Evolutionary conservation across 2,113 vertebrate genomes (phyloP).

Genomic region (Odocoileus virginianus): DNA sequence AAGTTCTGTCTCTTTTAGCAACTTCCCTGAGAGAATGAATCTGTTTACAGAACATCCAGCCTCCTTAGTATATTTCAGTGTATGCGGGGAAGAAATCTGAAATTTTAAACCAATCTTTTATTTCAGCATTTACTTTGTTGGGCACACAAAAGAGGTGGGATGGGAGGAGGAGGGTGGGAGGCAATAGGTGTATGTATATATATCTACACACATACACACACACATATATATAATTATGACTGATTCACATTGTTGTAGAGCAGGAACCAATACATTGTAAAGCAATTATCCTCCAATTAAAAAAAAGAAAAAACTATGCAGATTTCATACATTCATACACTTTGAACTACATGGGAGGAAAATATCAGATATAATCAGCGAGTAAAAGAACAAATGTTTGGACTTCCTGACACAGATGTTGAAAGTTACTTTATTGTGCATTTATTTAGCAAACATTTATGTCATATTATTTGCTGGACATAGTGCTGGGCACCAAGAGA

Average conservation of each 20-base stretch:
- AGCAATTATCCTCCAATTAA: background rate
- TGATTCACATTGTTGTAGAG: background rate
- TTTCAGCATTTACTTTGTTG: background rate
- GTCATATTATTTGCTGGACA: background rate
- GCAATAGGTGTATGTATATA: background rate
- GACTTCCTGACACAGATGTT: background rate
- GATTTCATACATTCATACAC: background rate
- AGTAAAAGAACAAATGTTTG: background rate
- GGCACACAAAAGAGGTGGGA: background rate
- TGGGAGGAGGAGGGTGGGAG: background rate
- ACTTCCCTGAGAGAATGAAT: background rate
- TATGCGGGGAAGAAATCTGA: background rate
- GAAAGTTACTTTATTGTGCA: background rate
- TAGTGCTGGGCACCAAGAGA: background rate
- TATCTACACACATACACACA: background rate
- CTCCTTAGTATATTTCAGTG: background rate
- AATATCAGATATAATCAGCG: background rate
- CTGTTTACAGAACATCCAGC: background rate
- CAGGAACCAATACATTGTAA: background rate
- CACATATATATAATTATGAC: background rate
- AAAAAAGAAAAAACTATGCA: background rate
- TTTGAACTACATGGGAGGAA: background rate
- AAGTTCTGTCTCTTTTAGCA: background rate
- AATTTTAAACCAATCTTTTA: background rate
- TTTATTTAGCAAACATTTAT: background rate